These are phyloP conservation scores for Cryptoblepharus egeriae DNA, from an alignment of 2,797 vertebrate species.

Conservation along the genomic window DNA sequence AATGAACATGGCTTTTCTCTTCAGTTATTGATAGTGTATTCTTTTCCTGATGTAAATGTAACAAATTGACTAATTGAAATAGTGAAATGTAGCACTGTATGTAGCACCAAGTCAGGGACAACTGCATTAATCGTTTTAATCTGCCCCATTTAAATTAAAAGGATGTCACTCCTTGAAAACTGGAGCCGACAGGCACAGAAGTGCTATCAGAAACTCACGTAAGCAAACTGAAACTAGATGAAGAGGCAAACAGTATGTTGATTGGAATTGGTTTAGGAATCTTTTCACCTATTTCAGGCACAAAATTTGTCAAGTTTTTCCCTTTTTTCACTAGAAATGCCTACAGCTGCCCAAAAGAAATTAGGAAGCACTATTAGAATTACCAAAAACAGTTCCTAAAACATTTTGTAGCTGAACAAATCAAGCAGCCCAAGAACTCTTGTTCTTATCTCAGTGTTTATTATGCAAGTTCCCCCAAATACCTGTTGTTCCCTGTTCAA, in stretches of 20 bases:
- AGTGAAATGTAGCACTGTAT: background rate
- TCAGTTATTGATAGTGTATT: conserved; percentile 12
- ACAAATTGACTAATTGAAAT: conserved; percentile 4
- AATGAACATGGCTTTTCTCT: conserved; percentile 26
- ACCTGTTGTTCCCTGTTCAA: background rate
- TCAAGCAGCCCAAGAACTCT: conserved; percentile 5
- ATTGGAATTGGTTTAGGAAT: conserved; percentile 43
- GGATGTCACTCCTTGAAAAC: conserved; percentile 32
- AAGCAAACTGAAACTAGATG: conserved; percentile 32
- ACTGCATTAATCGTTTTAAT: conserved; percentile 27
- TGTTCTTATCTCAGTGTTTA: background rate
- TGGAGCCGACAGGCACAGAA: conserved; percentile 32
- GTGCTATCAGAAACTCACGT: conserved; percentile 30
- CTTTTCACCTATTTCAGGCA: conserved; percentile 28
- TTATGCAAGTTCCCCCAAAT: background rate
- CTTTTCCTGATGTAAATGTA: background rate
- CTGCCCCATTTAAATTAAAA: conserved; percentile 38
- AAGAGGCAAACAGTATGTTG: conserved; percentile 27
- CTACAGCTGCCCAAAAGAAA: conserved; percentile 56
- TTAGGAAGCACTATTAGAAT: conserved; percentile 53
- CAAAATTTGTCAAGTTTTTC: conserved; percentile 35
- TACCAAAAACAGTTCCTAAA: conserved; percentile 43
- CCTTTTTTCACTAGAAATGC: conserved; percentile 50
- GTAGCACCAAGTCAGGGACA: background rate
- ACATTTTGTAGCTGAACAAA: conserved; percentile 27